A percentile compares a stretch with the other conserved stretches of the same genome.
Evolutionary conservation across 2,888 invertebrate genomes (phyloP).

Genomic region (Sericinus montela): DNA sequence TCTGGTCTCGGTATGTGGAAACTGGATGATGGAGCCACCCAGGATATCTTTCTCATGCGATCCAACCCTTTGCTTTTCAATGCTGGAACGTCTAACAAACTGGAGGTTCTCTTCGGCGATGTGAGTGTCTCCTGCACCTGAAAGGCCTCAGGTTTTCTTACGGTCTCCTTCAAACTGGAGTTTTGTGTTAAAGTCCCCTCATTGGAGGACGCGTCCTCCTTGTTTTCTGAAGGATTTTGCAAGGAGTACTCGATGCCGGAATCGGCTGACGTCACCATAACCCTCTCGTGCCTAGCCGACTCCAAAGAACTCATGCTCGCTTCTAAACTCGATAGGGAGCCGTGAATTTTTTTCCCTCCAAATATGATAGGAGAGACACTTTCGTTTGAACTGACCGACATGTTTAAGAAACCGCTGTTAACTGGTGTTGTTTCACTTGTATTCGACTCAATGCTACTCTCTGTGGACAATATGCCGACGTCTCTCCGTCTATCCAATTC

Average conservation of each 20-base stretch:
- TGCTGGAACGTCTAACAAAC: constrained; percentile 67
- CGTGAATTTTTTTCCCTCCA: constrained; percentile 64
- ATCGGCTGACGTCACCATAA: constrained; percentile 70
- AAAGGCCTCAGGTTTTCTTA: constrained; percentile 38
- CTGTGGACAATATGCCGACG: constrained; percentile 47
- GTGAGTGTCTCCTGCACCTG: constrained; percentile 49
- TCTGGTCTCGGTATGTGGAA: constrained; percentile 60
- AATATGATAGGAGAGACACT: constrained; percentile 71
- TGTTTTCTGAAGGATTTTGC: constrained; percentile 57
- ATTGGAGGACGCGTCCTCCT: constrained; percentile 67
- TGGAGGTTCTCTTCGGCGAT: constrained; percentile 61
- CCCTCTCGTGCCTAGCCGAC: constrained; percentile 57
- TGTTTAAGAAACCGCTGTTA: constrained; percentile 52
- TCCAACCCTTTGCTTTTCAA: constrained; percentile 60
- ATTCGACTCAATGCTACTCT: constrained; percentile 60
- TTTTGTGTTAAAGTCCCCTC: constrained; percentile 73
- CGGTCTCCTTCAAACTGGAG: constrained; percentile 59
- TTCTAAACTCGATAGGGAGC: constrained; percentile 69
- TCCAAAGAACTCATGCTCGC: constrained; percentile 74
- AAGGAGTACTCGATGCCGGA: constrained; percentile 72
- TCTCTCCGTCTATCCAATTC: constrained; percentile 60
- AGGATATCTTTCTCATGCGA: constrained; percentile 79
- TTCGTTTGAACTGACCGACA: constrained; percentile 69
- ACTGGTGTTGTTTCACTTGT: constrained; percentile 64
- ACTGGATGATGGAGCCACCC: constrained; percentile 75